These are phyloP conservation scores for Morinoia aosen DNA, from an alignment of 2,888 invertebrate species.

Conservation along the genomic window DNA sequence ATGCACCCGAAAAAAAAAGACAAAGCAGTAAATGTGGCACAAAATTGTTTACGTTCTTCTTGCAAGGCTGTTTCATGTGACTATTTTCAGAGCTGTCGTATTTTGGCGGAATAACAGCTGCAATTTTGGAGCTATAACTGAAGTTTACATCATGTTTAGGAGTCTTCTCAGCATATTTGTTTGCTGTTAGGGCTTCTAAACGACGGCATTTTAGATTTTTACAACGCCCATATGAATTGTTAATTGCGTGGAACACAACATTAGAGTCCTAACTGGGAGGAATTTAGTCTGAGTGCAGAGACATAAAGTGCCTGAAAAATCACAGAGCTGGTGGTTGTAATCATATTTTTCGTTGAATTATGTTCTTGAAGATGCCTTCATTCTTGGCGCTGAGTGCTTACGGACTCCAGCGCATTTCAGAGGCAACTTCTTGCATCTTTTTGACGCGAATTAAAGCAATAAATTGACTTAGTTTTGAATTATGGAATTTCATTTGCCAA, in stretches of 20 bases:
- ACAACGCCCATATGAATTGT: constrained; percentile 10
- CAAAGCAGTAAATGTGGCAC: background rate
- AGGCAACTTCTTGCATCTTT: too few species aligned
- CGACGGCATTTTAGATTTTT: background rate
- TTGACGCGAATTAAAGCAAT: too few species aligned
- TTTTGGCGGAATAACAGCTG: background rate
- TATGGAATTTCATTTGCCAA: too few species aligned
- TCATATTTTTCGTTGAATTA: background rate
- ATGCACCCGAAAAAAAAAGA: background rate
- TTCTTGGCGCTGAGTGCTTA: too few species aligned
- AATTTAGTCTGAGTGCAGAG: background rate
- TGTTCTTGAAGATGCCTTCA: background rate
- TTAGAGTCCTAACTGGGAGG: background rate
- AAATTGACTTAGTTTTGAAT: too few species aligned
- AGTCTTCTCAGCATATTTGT: constrained; percentile 4
- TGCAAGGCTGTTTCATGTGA: background rate
- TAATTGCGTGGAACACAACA: background rate
- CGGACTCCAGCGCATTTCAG: too few species aligned
- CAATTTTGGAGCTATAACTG: background rate
- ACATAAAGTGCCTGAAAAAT: background rate
- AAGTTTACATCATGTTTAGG: background rate
- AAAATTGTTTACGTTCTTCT: background rate
- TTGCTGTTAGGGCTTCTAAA: background rate
- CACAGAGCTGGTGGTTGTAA: background rate
- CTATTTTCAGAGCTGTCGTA: background rate